These are phyloP conservation scores for Andricus grossulariae DNA, from an alignment of 1,140 invertebrate genomes.

Conservation along the genomic window DNA sequence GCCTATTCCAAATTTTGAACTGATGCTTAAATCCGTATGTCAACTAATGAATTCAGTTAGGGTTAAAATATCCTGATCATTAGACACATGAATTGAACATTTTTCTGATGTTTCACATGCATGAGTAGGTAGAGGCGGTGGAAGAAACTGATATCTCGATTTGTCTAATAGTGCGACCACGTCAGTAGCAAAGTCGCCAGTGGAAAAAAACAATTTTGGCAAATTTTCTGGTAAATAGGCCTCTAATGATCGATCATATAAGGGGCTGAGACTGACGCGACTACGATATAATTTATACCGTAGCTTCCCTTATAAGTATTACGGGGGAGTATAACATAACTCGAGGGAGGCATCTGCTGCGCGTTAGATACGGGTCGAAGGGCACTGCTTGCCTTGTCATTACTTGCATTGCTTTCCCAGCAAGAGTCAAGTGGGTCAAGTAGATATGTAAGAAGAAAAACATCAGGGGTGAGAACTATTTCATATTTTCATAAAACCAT, in stretches of 20 bases:
- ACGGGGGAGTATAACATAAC: slow-evolving; percentile 49
- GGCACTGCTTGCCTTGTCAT: slow-evolving; percentile 67
- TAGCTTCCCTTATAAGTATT: slow-evolving; percentile 66
- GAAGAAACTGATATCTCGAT: slow-evolving; percentile 6
- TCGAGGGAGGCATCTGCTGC: slow-evolving; percentile 74
- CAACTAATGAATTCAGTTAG: neutral
- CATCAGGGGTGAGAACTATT: neutral
- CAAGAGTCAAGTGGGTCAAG: slow-evolving; percentile 60
- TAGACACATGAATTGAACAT: neutral
- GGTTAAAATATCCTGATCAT: neutral
- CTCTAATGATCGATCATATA: slow-evolving; percentile 76
- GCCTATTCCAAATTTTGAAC: neutral
- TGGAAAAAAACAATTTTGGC: slow-evolving; percentile 65
- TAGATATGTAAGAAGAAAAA: slow-evolving; percentile 36
- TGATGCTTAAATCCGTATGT: no score
- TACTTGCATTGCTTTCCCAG: slow-evolving; percentile 57
- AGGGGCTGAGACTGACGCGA: slow-evolving; percentile 72
- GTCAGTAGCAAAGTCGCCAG: slow-evolving; percentile 38
- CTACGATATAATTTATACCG: slow-evolving; percentile 75
- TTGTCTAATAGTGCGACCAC: slow-evolving; percentile 11
- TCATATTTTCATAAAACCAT: neutral
- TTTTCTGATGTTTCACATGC: neutral
- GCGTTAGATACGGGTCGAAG: slow-evolving; percentile 75
- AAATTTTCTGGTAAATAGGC: slow-evolving; percentile 73
- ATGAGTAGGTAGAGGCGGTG: neutral